Conservation (phyloP, 2,797 vertebrate genomes). For the Pempheris klunzingeri region DNA sequence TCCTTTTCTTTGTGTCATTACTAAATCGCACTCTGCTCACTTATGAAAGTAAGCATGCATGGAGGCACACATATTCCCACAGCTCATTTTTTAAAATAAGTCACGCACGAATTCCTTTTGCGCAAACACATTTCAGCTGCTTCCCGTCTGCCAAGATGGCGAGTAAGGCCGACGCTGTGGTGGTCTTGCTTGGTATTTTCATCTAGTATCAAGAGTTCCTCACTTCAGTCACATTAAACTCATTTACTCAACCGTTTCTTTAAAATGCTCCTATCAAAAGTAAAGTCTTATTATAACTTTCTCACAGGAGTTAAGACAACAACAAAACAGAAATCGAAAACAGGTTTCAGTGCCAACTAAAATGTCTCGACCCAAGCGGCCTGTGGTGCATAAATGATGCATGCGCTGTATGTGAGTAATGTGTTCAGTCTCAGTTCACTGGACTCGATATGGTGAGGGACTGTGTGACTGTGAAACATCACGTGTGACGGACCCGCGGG, state of each 20-base stretch:
- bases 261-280: constrained; percentile 20
- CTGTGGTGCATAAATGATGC: constrained; percentile 40
- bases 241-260: constrained; percentile 29
- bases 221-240: constrained; percentile 24
- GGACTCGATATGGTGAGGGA: constrained; percentile 31
- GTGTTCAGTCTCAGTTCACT: constrained; percentile 19
- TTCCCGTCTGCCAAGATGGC: constrained; percentile 4
- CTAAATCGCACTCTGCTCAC: constrained; percentile 2
- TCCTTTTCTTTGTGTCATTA: background rate
- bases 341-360: constrained; percentile 59
- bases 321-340: constrained; percentile 50
- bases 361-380: constrained; percentile 33
- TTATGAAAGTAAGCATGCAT: background rate
- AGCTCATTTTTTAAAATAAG: constrained; percentile 20
- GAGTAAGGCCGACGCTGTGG: background rate
- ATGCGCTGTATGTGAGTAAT: constrained; percentile 37
- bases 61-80: constrained; percentile 24
- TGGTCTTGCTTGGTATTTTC: constrained; percentile 13
- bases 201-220: constrained; percentile 30
- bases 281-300: constrained; percentile 41
- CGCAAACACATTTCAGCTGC: constrained; percentile 22
- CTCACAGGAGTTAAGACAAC: constrained; percentile 64
- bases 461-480: constrained; percentile 56
- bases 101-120: constrained; percentile 14
- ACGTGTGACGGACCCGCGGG: constrained; percentile 31